Conservation (phyloP, 2,113 vertebrate genomes). For the Cheirogaleus medius region DNA sequence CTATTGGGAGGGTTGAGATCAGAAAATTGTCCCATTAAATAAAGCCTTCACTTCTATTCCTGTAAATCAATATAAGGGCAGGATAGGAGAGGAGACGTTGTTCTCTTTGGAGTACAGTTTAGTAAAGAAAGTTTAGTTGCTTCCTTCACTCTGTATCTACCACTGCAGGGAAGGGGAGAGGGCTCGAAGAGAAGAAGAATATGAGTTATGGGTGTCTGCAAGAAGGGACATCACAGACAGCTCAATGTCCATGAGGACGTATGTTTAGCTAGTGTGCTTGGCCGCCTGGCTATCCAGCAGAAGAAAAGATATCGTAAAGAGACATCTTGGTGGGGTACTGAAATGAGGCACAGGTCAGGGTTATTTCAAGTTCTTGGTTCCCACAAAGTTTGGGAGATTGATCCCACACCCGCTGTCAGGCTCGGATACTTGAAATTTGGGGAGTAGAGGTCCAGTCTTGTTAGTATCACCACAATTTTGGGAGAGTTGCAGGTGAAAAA, state of each 20-base stretch:
- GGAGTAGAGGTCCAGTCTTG: not conserved
- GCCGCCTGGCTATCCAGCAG: not conserved
- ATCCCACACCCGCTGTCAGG: not conserved
- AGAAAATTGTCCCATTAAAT: not conserved
- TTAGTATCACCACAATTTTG: not conserved
- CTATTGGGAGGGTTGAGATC: not conserved
- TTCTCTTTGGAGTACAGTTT: not conserved
- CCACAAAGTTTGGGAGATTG: not conserved
- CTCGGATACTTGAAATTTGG: not conserved
- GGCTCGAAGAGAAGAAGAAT: not conserved
- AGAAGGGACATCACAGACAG: not conserved
- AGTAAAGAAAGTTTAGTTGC: not conserved
- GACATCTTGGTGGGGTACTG: not conserved
- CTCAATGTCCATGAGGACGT: not conserved
- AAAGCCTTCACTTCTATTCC: not conserved
- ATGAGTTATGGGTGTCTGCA: not conserved
- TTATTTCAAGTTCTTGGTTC: not conserved
- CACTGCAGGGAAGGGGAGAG: not conserved
- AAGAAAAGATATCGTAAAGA: not conserved
- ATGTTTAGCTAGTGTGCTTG: not conserved
- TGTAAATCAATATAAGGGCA: not conserved
- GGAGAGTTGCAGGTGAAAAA: not conserved
- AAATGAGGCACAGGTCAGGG: not conserved
- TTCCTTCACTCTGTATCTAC: not conserved
- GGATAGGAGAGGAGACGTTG: too few relatives aligned